These are phyloP conservation scores for Eretmocerus hayati DNA, from an alignment of 2,888 invertebrate species.

Conservation along the genomic window DNA sequence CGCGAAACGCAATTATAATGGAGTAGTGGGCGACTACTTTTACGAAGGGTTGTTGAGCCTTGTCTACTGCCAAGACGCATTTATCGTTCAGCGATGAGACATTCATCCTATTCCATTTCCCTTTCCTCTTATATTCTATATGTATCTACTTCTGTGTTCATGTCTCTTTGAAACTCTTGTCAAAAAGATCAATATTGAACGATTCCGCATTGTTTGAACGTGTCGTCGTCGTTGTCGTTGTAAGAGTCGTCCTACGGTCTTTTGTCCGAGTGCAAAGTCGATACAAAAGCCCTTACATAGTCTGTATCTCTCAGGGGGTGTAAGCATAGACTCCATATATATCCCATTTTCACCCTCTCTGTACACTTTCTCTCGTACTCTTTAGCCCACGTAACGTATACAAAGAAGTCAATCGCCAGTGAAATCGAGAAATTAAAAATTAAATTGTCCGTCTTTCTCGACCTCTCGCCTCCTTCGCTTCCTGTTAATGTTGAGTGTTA, in stretches of 20 bases:
- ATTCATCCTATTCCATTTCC: background rate
- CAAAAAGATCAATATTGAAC: conserved; percentile 23
- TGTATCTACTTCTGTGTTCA: too few species aligned
- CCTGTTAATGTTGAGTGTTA: background rate
- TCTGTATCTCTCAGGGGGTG: too few species aligned
- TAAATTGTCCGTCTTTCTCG: conserved; percentile 13
- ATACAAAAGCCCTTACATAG: conserved; percentile 21
- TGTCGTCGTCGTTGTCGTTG: background rate
- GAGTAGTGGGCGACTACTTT: conserved; percentile 5
- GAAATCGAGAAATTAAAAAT: conserved; percentile 25
- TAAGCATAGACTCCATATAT: too few species aligned
- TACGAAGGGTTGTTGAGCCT: conserved; percentile 14
- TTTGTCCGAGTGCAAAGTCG: conserved; percentile 22
- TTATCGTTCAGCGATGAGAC: background rate
- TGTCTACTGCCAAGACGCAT: conserved; percentile 5
- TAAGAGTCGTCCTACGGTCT: too few species aligned
- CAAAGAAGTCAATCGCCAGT: conserved; percentile 22
- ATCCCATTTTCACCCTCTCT: too few species aligned
- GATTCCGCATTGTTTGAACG: conserved; percentile 18
- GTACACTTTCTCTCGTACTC: background rate
- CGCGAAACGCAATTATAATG: conserved; percentile 14
- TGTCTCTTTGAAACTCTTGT: too few species aligned
- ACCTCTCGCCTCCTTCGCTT: background rate
- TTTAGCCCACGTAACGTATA: background rate
- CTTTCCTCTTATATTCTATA: too few species aligned